These are phyloP conservation scores for Dendrolimus pini DNA, from an alignment of 2,888 invertebrate genomes.

Conservation along the genomic window DNA sequence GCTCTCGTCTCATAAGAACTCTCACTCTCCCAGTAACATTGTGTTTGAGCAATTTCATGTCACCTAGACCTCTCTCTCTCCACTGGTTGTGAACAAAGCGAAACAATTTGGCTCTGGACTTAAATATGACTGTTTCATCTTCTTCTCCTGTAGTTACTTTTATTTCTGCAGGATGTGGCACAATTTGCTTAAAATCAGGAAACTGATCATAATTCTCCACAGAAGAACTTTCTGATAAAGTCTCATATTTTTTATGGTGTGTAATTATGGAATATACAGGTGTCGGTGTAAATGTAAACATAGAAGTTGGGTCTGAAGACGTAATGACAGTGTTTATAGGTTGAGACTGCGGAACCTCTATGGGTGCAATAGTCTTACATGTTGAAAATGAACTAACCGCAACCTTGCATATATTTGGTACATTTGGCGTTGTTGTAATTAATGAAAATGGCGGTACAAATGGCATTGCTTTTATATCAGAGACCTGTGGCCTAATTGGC, in stretches of 20 bases:
- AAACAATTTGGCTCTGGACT: slow-evolving; percentile 88
- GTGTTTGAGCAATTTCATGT: slow-evolving; percentile 87
- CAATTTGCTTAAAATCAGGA: slow-evolving; percentile 90
- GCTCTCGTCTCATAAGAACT: slow-evolving; percentile 93
- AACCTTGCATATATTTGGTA: slow-evolving; percentile 16
- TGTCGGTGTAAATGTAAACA: slow-evolving; percentile 69
- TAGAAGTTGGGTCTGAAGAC: slow-evolving; percentile 86
- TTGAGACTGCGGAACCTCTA: slow-evolving; percentile 70
- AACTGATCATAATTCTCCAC: slow-evolving; percentile 83
- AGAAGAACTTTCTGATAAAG: slow-evolving; percentile 66
- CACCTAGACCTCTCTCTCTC: slow-evolving; percentile 94
- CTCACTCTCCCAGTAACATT: slow-evolving; percentile 80
- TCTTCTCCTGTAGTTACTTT: slow-evolving; percentile 91
- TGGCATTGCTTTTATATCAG: slow-evolving; percentile 26
- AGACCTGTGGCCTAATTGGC: slow-evolving; percentile 27
- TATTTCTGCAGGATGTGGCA: slow-evolving; percentile 90
- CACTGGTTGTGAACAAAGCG: slow-evolving; percentile 90
- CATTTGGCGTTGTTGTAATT: slow-evolving; percentile 17
- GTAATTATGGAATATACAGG: slow-evolving; percentile 67
- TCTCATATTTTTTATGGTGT: slow-evolving; percentile 64
- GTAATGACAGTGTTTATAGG: slow-evolving; percentile 90
- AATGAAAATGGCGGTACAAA: slow-evolving; percentile 19
- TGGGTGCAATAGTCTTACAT: slow-evolving; percentile 30
- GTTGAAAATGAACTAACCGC: slow-evolving; percentile 13
- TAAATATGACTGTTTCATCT: slow-evolving; percentile 84